Conservation (phyloP, 2,888 invertebrate species). For the Pegoplata infirma region DNA sequence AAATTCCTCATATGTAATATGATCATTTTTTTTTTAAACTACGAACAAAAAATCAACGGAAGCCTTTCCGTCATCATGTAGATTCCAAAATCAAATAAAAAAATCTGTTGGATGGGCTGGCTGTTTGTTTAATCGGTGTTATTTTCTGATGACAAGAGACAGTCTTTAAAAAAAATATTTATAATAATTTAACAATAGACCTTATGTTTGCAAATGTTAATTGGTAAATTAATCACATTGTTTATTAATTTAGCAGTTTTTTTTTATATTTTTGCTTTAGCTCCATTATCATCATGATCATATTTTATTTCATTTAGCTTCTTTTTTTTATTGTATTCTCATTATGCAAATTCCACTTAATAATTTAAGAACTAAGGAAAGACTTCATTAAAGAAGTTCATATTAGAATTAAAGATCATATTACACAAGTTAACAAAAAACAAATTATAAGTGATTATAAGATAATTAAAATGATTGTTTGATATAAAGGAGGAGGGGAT, state of each 20-base stretch:
- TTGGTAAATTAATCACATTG: conserved; percentile 78
- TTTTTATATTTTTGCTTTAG: conserved; percentile 33
- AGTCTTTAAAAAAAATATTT: conserved; percentile 13
- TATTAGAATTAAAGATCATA: conserved; percentile 54
- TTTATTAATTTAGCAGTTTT: conserved; percentile 76
- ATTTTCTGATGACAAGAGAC: conserved; percentile 68
- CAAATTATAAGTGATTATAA: conserved; percentile 55
- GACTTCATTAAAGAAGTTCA: conserved; percentile 38
- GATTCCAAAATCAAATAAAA: conserved; percentile 12
- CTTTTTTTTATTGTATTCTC: conserved; percentile 68
- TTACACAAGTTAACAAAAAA: conserved; percentile 48
- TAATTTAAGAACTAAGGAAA: conserved; percentile 35
- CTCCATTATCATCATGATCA: conserved; percentile 32
- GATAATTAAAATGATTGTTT: conserved; percentile 26
- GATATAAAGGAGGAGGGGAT: conserved; percentile 11
- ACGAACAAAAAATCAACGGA: conserved; percentile 51
- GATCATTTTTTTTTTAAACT: conserved; percentile 40
- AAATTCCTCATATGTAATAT: conserved; percentile 50
- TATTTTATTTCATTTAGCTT: conserved; percentile 4
- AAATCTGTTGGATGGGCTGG: not conserved
- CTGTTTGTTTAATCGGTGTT: conserved; percentile 68
- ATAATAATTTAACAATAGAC: conserved; percentile 48
- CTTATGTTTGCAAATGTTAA: conserved; percentile 69
- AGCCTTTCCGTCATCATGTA: conserved; percentile 57
- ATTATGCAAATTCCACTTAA: conserved; percentile 65